Evolutionary conservation across 53 echinoderm and acorn worm genomes (phyloP), one percentile per base, ranked within the genome.

Genomic region (Arbacia lixula): DNA sequence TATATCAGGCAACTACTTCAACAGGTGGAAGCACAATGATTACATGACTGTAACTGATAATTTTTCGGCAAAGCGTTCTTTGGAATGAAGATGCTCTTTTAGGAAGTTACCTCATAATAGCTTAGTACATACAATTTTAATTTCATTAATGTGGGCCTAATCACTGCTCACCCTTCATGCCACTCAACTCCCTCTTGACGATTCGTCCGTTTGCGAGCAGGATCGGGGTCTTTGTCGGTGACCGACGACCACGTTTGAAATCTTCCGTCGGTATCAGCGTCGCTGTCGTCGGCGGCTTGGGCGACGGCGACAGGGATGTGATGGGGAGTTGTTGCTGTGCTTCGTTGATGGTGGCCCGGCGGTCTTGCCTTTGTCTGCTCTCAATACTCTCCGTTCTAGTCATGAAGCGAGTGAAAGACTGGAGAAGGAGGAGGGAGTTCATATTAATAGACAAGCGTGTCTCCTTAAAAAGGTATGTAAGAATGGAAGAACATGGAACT

Each of bases 201-300:
- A 81, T 81, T 32, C 82, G 43, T 25, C 82, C 82, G 12, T 81
- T 64, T 6, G 82, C 82, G 22, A 81, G 82, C n/a, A 81, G 51
- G 12, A 81, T 29, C 6, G 63, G 63, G 5, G 64, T 81, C 52
- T 64, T 64, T 43, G 54, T 16, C 21, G 69, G 69, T 28, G 69
- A 69, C 10, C 41, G 27, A 16, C 69, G 42, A 69, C 46, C 69
- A 27, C 43, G 46, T 34, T 53, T 33, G 51, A 4, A 41, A 5
- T 38, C 31, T 9, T 50, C 51, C 35, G 74, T 4, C 74, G 52
- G 50, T 33, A 12, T 4, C 52, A 20, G 12, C 8, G 60, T 33
- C 57, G 78, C 27, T 46, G 58, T 78, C 40, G 39, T 9, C 52
- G 31, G 51, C 6, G 17, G 4, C 6, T 10, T 74, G 46, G 54